Evolutionary conservation across 1,140 invertebrate species (phyloP).

Genomic region (Bradysia coprophila): DNA sequence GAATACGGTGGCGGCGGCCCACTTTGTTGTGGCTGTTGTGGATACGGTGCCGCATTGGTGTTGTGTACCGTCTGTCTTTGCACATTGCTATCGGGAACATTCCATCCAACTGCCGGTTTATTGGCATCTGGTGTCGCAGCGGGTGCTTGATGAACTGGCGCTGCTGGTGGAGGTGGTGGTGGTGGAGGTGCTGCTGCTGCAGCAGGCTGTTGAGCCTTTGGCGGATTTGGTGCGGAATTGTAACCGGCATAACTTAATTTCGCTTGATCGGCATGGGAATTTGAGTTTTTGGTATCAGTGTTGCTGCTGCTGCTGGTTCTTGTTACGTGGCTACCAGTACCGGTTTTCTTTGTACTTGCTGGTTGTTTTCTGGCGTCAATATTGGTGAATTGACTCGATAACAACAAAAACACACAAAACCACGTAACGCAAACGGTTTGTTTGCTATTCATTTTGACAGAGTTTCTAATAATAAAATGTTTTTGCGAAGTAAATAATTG

Average conservation of each 20-base stretch:
- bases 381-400: background rate
- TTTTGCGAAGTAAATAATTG: no score
- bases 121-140: constrained; percentile 4
- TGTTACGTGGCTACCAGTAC: background rate
- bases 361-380: background rate
- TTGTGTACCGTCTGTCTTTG: constrained; percentile 6
- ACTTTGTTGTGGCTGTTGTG: constrained; percentile 11
- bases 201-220: constrained; percentile 2
- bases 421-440: background rate
- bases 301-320: background rate
- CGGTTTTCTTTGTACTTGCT: background rate
- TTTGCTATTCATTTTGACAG: background rate
- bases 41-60: constrained; percentile 11
- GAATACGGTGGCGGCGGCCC: constrained; percentile 17
- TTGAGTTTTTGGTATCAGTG: constrained; percentile 1
- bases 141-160: background rate
- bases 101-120: constrained; percentile 14
- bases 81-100: constrained; percentile 15
- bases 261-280: constrained; percentile 15
- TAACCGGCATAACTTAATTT: constrained; percentile 17
- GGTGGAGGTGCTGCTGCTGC: constrained; percentile 3
- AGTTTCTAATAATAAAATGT: no score
- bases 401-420: background rate
- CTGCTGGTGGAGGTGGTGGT: constrained; percentile 6
- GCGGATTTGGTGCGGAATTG: constrained; percentile 18